Percentiles rank a stretch among this genome's conserved stretches.
These are phyloP conservation scores for Seriola quinqueradiata DNA, from an alignment of 2,113 vertebrate species.

Conservation along the genomic window DNA sequence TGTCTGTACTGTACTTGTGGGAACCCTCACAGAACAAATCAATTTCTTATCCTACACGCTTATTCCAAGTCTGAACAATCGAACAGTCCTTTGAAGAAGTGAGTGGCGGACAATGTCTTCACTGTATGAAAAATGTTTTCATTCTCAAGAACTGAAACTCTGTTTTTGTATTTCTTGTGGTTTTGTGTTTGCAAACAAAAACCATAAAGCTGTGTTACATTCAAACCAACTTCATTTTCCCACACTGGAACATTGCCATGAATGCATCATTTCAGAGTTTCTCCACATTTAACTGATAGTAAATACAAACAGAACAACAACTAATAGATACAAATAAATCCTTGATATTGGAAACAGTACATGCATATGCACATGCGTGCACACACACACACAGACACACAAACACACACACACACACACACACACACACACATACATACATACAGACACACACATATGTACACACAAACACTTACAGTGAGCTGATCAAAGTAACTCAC, in stretches of 20 bases:
- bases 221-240: background rate
- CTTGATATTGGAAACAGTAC: background rate
- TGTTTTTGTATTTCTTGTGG: no score
- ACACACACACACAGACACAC: no score
- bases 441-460: no score
- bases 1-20: background rate
- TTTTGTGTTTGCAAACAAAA: background rate
- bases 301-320: background rate
- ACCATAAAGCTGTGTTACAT: background rate
- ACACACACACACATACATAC: background rate
- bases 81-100: background rate
- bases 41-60: background rate
- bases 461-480: conserved; percentile 14
- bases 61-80: background rate
- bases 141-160: no score
- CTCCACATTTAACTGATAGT: background rate
- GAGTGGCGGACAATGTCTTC: no score
- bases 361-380: no score
- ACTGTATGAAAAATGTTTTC: no score
- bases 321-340: background rate
- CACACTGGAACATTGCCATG: background rate
- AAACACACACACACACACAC: no score
- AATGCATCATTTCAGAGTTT: background rate
- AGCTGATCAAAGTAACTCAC: conserved; percentile 36
- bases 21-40: background rate